phyloP scores from a whole-genome alignment of 2,888 invertebrate species.

The Dynastes hyllus region DNA sequence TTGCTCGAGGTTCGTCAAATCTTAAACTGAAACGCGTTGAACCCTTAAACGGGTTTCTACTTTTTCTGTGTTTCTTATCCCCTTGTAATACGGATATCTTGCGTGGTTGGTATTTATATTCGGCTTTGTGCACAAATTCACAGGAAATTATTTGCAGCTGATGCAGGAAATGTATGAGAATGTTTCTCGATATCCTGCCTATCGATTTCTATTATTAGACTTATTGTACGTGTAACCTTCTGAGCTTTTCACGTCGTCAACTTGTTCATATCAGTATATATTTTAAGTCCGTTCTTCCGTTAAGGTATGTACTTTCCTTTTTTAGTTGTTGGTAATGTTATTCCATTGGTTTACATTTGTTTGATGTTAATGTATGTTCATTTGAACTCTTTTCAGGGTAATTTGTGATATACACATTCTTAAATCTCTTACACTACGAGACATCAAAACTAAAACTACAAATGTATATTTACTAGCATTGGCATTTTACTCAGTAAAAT shows the following conservation, averaged over 20 bases:
- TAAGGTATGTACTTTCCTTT: neutral
- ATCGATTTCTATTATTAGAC: constrained; percentile 27
- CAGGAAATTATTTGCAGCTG: constrained; percentile 42
- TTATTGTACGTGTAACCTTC: neutral
- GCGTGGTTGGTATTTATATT: neutral
- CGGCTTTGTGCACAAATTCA: constrained; percentile 27
- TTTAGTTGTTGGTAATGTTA: too few species aligned
- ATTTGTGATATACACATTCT: too few species aligned
- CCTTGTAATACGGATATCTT: neutral
- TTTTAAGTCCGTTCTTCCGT: neutral
- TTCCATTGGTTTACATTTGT: too few species aligned
- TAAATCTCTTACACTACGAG: too few species aligned
- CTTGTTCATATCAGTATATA: neutral
- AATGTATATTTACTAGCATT: too few species aligned
- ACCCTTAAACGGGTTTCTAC: neutral
- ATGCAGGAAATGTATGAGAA: constrained; percentile 36
- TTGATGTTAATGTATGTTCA: too few species aligned
- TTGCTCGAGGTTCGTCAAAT: neutral
- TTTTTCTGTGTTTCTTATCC: neutral
- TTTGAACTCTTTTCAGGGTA: too few species aligned
- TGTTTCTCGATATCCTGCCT: constrained; percentile 38
- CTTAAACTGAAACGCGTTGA: neutral
- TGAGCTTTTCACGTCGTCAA: neutral
- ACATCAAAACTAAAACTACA: too few species aligned
- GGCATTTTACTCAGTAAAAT: too few species aligned